Conservation (phyloP, 2,113 vertebrate genomes). For the Rhagologus leucostigma region DNA sequence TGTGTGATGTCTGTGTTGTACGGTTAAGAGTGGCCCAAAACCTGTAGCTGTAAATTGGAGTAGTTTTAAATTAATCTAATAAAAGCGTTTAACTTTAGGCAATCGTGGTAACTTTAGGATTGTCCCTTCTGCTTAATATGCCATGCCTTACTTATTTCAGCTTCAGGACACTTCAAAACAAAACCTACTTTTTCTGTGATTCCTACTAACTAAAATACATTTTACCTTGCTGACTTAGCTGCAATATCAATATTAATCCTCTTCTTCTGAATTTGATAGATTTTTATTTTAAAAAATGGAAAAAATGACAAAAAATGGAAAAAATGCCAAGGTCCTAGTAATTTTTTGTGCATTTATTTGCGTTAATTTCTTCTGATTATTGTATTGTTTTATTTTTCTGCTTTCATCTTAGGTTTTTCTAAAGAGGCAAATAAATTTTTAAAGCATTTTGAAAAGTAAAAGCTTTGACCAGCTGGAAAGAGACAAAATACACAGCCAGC, state of each 20-base stretch:
- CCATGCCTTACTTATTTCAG: background rate
- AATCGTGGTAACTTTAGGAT: background rate
- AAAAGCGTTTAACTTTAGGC: background rate
- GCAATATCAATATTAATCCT: background rate
- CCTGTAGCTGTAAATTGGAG: background rate
- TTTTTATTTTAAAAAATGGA: background rate
- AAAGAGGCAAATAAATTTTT: background rate
- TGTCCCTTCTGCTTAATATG: background rate
- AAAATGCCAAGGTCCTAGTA: background rate
- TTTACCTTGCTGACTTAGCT: background rate
- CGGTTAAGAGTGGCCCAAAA: background rate
- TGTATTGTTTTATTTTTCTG: background rate
- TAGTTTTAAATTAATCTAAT: background rate
- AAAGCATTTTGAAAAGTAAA: background rate
- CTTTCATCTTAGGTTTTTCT: background rate
- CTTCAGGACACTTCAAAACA: background rate
- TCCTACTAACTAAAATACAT: background rate
- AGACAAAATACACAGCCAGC: background rate
- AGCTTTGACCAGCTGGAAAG: background rate
- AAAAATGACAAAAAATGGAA: background rate
- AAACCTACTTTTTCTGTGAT: background rate
- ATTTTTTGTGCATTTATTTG: background rate
- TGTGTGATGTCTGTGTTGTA: background rate
- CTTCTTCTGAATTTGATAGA: background rate
- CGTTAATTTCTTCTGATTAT: background rate